These are phyloP conservation scores for Cyclopterus lumpus DNA, from an alignment of 2,797 vertebrate species.

Conservation along the genomic window DNA sequence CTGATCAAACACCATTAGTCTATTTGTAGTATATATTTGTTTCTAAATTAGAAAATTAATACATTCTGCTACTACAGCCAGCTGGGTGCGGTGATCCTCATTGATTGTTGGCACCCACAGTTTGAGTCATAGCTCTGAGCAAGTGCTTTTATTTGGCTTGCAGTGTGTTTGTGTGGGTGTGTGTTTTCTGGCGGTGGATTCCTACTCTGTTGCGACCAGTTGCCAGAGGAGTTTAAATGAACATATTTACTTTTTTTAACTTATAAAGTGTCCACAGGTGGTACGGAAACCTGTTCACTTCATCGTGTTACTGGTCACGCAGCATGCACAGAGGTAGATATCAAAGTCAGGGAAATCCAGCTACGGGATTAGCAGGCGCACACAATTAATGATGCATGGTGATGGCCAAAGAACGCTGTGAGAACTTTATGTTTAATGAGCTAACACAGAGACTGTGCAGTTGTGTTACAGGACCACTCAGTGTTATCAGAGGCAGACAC, in stretches of 20 bases:
- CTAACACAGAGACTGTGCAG: conserved; percentile 66
- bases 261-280: conserved; percentile 72
- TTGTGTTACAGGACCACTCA: conserved; percentile 66
- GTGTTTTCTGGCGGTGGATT: conserved; percentile 45
- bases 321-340: conserved; percentile 52
- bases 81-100: conserved; percentile 66
- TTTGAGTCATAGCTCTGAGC: conserved; percentile 73
- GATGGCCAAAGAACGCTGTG: conserved; percentile 67
- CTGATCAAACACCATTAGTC: conserved; percentile 80
- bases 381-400: conserved; percentile 73
- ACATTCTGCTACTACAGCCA: conserved; percentile 67
- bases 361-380: conserved; percentile 66
- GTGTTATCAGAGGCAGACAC: conserved; percentile 60
- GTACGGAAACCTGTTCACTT: conserved; percentile 55
- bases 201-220: conserved; percentile 47
- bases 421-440: conserved; percentile 74
- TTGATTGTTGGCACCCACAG: conserved; percentile 76
- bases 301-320: conserved; percentile 38
- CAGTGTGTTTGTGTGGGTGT: conserved; percentile 30
- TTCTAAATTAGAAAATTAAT: conserved; percentile 79
- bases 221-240: conserved; percentile 71
- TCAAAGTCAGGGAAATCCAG: conserved; percentile 62
- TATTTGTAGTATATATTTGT: conserved; percentile 79
- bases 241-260: conserved; percentile 49
- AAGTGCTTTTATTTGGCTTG: conserved; percentile 63